A percentile compares a stretch with the other conserved stretches of the same genome.
Evolutionary conservation across 2,888 invertebrate species (phyloP).

Genomic region (Artemia sinica): DNA sequence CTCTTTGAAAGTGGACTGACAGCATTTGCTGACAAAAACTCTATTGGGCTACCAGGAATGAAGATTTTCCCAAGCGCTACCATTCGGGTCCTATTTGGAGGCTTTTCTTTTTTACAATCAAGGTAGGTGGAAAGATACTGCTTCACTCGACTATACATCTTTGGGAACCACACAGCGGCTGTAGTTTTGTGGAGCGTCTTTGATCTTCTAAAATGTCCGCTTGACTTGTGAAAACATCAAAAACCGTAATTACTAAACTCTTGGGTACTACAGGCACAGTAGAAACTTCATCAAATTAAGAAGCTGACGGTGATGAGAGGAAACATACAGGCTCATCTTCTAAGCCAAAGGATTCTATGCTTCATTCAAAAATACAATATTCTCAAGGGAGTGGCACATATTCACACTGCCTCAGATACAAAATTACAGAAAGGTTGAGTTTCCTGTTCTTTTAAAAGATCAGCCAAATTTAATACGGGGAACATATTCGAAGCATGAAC

Average conservation of each 20-base stretch:
- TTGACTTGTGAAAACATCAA: neutral
- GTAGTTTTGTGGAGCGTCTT: neutral
- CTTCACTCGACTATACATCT: neutral
- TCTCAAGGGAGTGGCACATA: neutral
- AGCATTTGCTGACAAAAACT: neutral
- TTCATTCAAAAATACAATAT: neutral
- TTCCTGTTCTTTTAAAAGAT: too few relatives aligned
- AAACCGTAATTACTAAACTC: too few relatives aligned
- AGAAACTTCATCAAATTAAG: neutral
- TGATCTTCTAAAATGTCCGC: neutral
- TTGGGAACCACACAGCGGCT: neutral
- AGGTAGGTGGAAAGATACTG: neutral
- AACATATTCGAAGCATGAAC: too few relatives aligned
- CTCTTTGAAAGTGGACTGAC: neutral
- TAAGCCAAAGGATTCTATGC: neutral
- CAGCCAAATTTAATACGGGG: too few relatives aligned
- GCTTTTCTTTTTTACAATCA: neutral
- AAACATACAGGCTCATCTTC: constrained; percentile 1
- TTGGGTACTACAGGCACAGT: too few relatives aligned
- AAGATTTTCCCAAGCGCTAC: neutral
- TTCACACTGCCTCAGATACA: too few relatives aligned
- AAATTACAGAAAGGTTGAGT: neutral
- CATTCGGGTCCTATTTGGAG: neutral
- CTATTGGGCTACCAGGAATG: neutral
- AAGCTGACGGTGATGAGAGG: neutral